Conservation (phyloP, 1,140 invertebrate species). For the Physella acuta region DNA sequence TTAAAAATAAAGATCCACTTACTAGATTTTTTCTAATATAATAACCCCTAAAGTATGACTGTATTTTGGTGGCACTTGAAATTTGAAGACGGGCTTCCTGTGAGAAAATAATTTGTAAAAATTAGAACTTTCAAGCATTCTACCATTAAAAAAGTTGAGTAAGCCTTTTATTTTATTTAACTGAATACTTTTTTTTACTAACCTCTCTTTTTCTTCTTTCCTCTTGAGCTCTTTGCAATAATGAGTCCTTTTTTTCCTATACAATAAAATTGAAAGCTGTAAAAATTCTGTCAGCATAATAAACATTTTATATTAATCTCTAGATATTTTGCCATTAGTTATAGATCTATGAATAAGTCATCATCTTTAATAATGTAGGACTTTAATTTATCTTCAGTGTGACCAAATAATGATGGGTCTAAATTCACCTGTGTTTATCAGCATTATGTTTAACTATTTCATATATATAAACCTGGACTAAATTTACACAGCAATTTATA, state of each 20-base stretch:
- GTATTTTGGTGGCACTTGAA: constrained; percentile 74
- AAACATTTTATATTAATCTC: too few relatives aligned
- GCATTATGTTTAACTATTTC: too few relatives aligned
- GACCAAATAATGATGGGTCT: too few relatives aligned
- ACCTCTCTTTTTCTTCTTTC: constrained; percentile 86
- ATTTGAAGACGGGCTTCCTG: constrained; percentile 65
- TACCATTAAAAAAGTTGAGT: not conserved
- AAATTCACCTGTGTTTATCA: too few relatives aligned
- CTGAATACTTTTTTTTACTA: constrained; percentile 33
- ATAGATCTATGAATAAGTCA: too few relatives aligned
- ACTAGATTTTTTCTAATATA: constrained; percentile 70
- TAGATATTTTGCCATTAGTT: too few relatives aligned
- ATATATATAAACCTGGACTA: too few relatives aligned
- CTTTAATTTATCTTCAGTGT: too few relatives aligned
- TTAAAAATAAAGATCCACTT: constrained; percentile 39
- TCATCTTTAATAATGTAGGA: too few relatives aligned
- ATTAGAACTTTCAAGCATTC: not conserved
- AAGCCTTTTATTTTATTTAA: not conserved
- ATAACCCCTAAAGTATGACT: constrained; percentile 78
- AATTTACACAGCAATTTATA: too few relatives aligned
- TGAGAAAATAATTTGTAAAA: constrained; percentile 27
- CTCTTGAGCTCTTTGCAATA: constrained; percentile 77
- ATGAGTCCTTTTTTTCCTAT: constrained; percentile 70
- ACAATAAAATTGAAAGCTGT: constrained; percentile 34
- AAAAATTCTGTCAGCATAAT: too few relatives aligned